Evolutionary conservation across 1,140 invertebrate genomes (phyloP).

Genomic region (Cephus cinctus): DNA sequence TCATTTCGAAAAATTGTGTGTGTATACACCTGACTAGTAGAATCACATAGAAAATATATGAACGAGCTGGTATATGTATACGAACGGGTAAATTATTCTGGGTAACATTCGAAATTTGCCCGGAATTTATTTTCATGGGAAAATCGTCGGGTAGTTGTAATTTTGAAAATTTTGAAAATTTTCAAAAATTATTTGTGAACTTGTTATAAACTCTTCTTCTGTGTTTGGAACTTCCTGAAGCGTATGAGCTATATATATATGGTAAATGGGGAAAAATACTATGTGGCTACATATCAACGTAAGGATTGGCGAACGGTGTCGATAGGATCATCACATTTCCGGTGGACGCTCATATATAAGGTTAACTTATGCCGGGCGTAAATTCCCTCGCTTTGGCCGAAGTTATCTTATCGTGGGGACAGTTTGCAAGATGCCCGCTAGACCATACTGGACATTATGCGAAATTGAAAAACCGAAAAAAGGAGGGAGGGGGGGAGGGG

Average conservation of each 20-base stretch:
- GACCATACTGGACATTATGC: slow-evolving; percentile 47
- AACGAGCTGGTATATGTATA: not conserved
- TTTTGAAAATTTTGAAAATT: too few species aligned
- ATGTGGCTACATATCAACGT: not conserved
- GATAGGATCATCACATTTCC: slow-evolving; percentile 59
- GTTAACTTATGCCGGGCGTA: slow-evolving; percentile 51
- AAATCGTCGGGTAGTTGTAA: too few species aligned
- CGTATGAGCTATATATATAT: too few species aligned
- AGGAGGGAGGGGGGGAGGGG: too few species aligned
- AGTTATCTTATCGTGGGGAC: slow-evolving; percentile 50
- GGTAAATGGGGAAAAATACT: too few species aligned
- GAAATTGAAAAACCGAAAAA: slow-evolving; percentile 56
- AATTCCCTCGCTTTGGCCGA: slow-evolving; percentile 39
- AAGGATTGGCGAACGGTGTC: slow-evolving; percentile 18
- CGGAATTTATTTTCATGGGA: too few species aligned
- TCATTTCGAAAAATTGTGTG: too few species aligned
- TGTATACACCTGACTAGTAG: too few species aligned
- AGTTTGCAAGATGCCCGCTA: slow-evolving; percentile 39
- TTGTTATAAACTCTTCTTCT: too few species aligned
- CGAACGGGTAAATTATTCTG: not conserved
- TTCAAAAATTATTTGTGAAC: too few species aligned
- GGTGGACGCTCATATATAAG: slow-evolving; percentile 53
- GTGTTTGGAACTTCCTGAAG: too few species aligned
- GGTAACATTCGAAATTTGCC: not conserved
- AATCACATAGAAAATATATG: not conserved